A percentile compares a stretch with the other conserved stretches of the same genome.
Conservation (phyloP, 2,888 invertebrate species). For the Timema podura region DNA sequence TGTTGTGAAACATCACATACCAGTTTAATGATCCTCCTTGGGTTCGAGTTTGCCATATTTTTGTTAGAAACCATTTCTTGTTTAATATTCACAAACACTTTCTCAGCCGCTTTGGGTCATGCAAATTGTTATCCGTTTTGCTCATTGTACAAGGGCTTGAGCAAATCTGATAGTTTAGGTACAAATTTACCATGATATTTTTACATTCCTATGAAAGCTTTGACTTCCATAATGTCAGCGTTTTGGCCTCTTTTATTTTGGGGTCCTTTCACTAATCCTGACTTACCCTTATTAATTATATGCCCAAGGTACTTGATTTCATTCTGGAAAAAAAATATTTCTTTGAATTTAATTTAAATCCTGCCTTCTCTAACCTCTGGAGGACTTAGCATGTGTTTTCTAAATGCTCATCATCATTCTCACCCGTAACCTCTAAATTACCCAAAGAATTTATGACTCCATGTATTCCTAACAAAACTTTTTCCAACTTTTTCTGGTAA, state of each 20-base stretch:
- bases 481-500: constrained; percentile 40
- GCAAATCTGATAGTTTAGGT: too few species aligned
- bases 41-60: too few species aligned
- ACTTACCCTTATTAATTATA: constrained; percentile 34
- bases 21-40: constrained; percentile 24
- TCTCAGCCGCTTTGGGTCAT: too few species aligned
- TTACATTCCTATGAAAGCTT: too few species aligned
- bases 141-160: too few species aligned
- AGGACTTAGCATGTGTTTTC: constrained; percentile 35
- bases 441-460: constrained; percentile 34
- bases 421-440: constrained; percentile 38
- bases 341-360: constrained; percentile 36
- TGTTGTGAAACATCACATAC: constrained; percentile 32
- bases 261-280: too few species aligned
- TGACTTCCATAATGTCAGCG: too few species aligned
- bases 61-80: too few species aligned
- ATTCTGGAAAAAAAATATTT: constrained; percentile 38
- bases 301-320: constrained; percentile 39
- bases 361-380: constrained; percentile 30
- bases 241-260: too few species aligned
- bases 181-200: too few species aligned
- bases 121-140: too few species aligned
- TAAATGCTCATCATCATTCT: constrained; percentile 33
- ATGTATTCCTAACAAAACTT: constrained; percentile 35
- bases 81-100: too few species aligned